Evolutionary conservation across 2,888 invertebrate genomes (phyloP), one percentile per base, ranked within the genome.

Genomic region (Andrena marginata): DNA sequence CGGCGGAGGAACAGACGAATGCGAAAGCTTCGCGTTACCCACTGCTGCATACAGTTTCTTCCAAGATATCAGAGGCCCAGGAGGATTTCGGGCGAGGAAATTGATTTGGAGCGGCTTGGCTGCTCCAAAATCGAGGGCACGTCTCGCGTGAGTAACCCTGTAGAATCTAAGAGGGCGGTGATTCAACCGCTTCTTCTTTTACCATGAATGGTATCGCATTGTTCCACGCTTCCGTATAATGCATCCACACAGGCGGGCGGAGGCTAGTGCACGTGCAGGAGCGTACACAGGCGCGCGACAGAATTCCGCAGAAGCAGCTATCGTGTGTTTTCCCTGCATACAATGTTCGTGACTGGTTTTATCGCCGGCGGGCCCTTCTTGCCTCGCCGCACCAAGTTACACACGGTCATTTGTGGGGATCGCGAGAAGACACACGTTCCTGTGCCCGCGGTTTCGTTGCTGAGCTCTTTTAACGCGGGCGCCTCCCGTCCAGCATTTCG

Each of bases 281-380:
- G 29, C 74, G 73, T 49, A 35, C 29, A 51, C n/a, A 35, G n/a
- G 49, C 42, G 26, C 56, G 49, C 70, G 33, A 69, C 65, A 76
- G 78, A 79, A 74, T 85, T 76, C 75, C 54, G 54, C 63, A 70
- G 64, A 70, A 60, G 69, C 67, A 77, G 69, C 71, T 76, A 77
- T 86, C 77, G 65, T 77, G 59, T 75, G 77, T 86, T 86, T 84
- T 80, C 60, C 56, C 65, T 67, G 75, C 68, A 65, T 72, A 76
- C 75, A 73, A 86, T 78, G 84, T 78, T 70, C 77, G 84, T 76
- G 84, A 85, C 84, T 80, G 77, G 84, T 84, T 74, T 83, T 80
- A 83, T 86, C 83, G 80, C 75, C 77, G 59, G 49, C 69, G 56
- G 72, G 73, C 82, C 78, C 78, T 85, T 80, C 77, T 56, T 65